A percentile compares a stretch with the other conserved stretches of the same genome.
Conservation (phyloP, 2,113 vertebrate species). For the Muscicapa adusta region DNA sequence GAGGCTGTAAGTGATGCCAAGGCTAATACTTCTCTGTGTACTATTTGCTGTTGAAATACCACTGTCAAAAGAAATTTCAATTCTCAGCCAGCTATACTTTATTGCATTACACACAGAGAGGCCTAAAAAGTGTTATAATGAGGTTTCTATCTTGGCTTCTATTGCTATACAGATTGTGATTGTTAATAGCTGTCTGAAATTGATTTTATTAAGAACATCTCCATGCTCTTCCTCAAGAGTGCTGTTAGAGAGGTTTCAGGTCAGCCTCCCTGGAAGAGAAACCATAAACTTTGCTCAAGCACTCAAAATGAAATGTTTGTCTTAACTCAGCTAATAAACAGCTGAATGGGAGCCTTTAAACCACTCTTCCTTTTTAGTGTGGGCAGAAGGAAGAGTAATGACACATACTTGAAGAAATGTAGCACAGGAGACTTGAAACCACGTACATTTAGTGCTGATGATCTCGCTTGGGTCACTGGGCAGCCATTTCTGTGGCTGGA, state of each 20-base stretch:
- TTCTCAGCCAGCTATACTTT: neutral
- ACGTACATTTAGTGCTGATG: neutral
- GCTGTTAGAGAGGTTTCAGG: constrained; percentile 2
- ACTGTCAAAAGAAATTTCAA: neutral
- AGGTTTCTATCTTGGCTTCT: neutral
- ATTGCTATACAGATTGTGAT: neutral
- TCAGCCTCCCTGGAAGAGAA: neutral
- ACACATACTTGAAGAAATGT: constrained; percentile 14
- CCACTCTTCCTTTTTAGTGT: neutral
- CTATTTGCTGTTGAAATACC: neutral
- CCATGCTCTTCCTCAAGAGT: neutral
- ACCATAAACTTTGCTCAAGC: constrained; percentile 21
- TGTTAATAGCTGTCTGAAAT: neutral
- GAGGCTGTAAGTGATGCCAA: neutral
- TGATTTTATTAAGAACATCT: neutral
- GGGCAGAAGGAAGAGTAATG: neutral
- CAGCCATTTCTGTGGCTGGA: neutral
- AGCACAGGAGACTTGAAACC: constrained; percentile 21
- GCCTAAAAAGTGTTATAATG: neutral
- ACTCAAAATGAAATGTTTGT: constrained; percentile 18
- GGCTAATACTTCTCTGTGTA: neutral
- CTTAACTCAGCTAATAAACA: constrained; percentile 46
- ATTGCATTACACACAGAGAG: neutral
- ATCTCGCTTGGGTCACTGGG: neutral
- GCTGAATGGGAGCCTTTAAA: constrained; percentile 41